Evolutionary conservation across 2,113 vertebrate genomes (phyloP), one percentile per base, ranked within the genome.

Genomic region (Aphyosemion australe): DNA sequence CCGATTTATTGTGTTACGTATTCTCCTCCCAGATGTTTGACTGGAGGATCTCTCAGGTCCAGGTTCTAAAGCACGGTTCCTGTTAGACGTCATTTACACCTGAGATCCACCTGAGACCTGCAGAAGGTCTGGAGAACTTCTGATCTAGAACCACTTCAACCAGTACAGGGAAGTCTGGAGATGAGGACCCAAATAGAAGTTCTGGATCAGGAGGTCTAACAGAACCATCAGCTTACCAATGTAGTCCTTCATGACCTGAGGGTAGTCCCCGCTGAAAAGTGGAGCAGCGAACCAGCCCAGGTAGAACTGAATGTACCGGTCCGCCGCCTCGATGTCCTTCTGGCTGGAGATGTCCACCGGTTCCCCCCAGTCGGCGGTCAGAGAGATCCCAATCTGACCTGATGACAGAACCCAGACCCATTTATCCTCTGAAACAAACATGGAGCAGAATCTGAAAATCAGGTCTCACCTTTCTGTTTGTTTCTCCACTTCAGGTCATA

Each of bases 211-310:
- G 34, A 10, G 34, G 6, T 5, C 34, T 37, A 10, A 10, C 4
- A 37, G 34, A 26, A 7, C 34, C 34, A 1, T 0, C 10, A 15
- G 79, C 94, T 82, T 90, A 93, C 96, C 94, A 14, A 97, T 74
- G 1, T 91, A 93, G 21, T 95, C 94, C 67, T 97, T 97, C 96
- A 97, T 97, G 18, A 93, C 91, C 75, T 95, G 94, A 4, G 95
- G 96, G 69, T 97, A 97, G 86, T 97, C 96, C 61, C 96, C 96
- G 7, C 85, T 89, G 58, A 93, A 98, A 75, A 97, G 83, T 0
- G 95, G 95, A 4, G 94, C 93, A 39, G 95, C 96, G 73, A 97
- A 97, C 95, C 96, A 97, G 49, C 96, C 95, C 79, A 97, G 46
- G 73, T 93, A 93, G 87, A 98, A 97, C 69, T 97, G 94, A 8